Conservation (phyloP, 2,888 invertebrate species). For the Gibbula magus region DNA sequence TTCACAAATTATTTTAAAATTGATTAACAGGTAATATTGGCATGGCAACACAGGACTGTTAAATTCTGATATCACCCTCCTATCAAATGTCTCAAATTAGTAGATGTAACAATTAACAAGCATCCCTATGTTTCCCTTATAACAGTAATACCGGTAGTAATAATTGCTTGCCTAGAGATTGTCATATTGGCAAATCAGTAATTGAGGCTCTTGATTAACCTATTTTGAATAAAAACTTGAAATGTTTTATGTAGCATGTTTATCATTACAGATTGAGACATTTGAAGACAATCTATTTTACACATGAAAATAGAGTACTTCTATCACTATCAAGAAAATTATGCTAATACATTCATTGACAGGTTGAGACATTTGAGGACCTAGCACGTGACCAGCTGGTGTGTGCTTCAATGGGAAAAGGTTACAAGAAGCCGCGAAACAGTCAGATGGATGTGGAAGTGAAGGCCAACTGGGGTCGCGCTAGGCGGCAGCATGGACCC, state of each 20-base stretch:
- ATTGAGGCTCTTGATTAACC: no score
- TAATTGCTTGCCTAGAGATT: no score
- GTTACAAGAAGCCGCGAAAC: constrained; percentile 63
- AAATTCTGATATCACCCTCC: no score
- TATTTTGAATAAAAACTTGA: no score
- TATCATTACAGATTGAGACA: no score
- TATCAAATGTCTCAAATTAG: no score
- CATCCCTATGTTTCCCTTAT: no score
- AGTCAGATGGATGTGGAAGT: constrained; percentile 67
- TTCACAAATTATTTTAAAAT: background rate
- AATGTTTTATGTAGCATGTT: background rate
- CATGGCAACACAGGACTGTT: background rate
- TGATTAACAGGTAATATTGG: background rate
- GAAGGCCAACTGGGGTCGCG: constrained; percentile 75
- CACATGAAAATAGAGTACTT: no score
- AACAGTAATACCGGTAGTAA: no score
- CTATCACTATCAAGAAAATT: background rate
- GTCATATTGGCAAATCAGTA: no score
- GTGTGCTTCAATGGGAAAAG: constrained; percentile 70
- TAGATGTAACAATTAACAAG: no score
- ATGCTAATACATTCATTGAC: background rate
- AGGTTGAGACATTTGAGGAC: constrained; percentile 69
- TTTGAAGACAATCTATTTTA: background rate
- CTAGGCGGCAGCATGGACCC: constrained; percentile 71
- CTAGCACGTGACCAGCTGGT: constrained; percentile 71